These are phyloP conservation scores for Microplitis mediator DNA, from an alignment of 1,140 invertebrate species.

Conservation along the genomic window DNA sequence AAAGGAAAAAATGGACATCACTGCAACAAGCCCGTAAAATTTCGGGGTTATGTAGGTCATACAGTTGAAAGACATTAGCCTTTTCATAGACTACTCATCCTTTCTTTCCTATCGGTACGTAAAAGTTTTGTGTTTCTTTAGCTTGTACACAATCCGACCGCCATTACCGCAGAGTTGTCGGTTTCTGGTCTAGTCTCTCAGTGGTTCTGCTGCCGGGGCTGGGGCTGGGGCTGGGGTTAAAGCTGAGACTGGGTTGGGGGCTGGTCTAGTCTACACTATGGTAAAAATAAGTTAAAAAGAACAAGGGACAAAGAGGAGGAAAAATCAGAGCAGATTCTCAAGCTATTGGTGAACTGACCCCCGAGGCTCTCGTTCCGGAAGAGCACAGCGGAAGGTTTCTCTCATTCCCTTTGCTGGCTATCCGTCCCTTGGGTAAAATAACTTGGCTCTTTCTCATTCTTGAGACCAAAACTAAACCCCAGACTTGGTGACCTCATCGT, in stretches of 20 bases:
- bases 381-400: conserved; percentile 7
- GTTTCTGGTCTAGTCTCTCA: too few species aligned
- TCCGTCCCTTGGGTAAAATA: conserved; percentile 31
- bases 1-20: too few species aligned
- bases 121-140: too few species aligned
- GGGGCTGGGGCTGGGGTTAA: too few species aligned
- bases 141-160: too few species aligned
- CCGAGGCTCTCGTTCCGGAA: conserved; percentile 28
- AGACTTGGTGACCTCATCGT: background rate
- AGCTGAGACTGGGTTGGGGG: background rate
- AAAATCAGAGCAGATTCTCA: conserved; percentile 32
- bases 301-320: background rate
- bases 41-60: too few species aligned
- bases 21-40: too few species aligned
- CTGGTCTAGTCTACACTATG: background rate
- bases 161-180: too few species aligned
- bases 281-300: background rate
- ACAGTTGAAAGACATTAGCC: too few species aligned
- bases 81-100: too few species aligned
- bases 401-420: conserved; percentile 9
- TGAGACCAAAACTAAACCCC: background rate
- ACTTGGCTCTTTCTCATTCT: conserved; percentile 10
- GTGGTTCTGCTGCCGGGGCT: too few species aligned
- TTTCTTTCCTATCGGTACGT: too few species aligned
- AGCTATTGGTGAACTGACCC: conserved; percentile 21